Conservation (phyloP, 1,140 invertebrate genomes). For the Drosophila bocqueti region DNA sequence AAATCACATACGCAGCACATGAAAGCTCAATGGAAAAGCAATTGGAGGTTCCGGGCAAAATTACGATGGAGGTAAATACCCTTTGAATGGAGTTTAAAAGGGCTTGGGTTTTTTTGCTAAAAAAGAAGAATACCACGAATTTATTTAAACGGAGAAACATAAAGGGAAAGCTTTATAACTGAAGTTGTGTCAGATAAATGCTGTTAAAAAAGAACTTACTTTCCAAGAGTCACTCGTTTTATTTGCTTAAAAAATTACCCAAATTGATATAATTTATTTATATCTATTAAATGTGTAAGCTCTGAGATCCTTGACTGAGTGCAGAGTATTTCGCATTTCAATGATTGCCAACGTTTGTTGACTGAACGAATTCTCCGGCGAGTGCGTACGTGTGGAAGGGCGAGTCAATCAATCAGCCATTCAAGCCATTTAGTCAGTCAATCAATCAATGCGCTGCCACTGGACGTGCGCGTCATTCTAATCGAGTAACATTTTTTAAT, state of each 20-base stretch:
- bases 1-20: slow-evolving; percentile 63
- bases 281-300: neutral
- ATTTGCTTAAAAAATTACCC: too few relatives aligned
- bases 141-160: neutral
- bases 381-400: slow-evolving; percentile 54
- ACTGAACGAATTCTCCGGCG: slow-evolving; percentile 10
- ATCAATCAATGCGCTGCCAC: slow-evolving; percentile 67
- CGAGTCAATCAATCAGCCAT: slow-evolving; percentile 79
- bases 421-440: slow-evolving; percentile 80
- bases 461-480: slow-evolving; percentile 71
- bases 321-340: slow-evolving; percentile 23
- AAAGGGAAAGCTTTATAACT: too few relatives aligned
- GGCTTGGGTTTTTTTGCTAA: neutral
- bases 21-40: slow-evolving; percentile 51
- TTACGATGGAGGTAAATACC: slow-evolving; percentile 35
- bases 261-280: neutral
- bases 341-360: slow-evolving; percentile 11
- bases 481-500: slow-evolving; percentile 70
- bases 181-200: neutral
- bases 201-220: neutral
- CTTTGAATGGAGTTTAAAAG: slow-evolving; percentile 21
- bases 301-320: neutral
- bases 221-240: neutral
- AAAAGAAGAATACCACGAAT: neutral
- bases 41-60: slow-evolving; percentile 48